A percentile compares a stretch with the other conserved stretches of the same genome.
phyloP scores from a whole-genome alignment of 2,113 vertebrate genomes.

The Triplophysa rosa region DNA sequence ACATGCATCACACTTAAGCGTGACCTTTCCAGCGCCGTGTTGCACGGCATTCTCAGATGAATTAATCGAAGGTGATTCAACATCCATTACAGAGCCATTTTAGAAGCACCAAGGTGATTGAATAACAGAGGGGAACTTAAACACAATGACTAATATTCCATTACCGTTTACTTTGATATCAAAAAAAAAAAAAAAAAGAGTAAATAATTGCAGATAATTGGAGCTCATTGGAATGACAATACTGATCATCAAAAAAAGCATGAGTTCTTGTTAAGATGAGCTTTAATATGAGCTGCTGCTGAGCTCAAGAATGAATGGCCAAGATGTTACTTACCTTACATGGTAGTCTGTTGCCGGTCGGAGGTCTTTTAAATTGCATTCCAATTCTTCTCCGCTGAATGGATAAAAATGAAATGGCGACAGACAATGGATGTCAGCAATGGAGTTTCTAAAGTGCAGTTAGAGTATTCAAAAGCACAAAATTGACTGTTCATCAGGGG shows the following conservation, averaged over 20 bases:
- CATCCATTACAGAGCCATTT: conserved; percentile 7
- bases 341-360: conserved; percentile 95
- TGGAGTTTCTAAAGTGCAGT: neutral
- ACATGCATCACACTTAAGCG: conserved; percentile 28
- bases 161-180: neutral
- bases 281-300: neutral
- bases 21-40: conserved; percentile 26
- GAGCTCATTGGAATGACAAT: neutral
- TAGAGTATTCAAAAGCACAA: neutral
- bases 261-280: neutral
- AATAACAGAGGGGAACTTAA: neutral
- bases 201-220: neutral
- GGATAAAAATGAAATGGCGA: neutral
- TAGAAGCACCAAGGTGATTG: neutral
- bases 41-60: neutral
- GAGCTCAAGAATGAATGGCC: neutral
- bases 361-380: conserved; percentile 92
- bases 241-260: neutral
- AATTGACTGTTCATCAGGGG: neutral
- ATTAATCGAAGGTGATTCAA: conserved; percentile 5
- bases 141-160: neutral
- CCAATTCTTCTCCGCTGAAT: conserved; percentile 90
- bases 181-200: neutral
- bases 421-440: neutral
- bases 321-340: conserved; percentile 80